A percentile compares a stretch with the other conserved stretches of the same genome.
Conservation (phyloP, 35 echinoderm and acorn worm species). For the Ophioderma brevispina region DNA sequence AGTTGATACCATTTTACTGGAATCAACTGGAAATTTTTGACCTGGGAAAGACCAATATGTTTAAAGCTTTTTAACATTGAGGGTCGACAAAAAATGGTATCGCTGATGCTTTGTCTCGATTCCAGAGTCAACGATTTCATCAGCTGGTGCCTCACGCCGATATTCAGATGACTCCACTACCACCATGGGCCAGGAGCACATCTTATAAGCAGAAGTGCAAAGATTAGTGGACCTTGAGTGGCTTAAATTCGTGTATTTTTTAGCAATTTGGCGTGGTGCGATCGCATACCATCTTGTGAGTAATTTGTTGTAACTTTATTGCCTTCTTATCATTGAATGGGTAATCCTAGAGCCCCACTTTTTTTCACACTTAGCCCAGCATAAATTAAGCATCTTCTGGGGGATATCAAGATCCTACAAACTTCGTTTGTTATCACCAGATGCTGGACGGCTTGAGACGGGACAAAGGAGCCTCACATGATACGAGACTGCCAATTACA, state of each 20-base stretch:
- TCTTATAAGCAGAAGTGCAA: not conserved
- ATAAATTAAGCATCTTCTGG: not conserved
- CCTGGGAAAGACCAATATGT: no score
- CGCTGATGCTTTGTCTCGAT: slow-evolving; percentile 40
- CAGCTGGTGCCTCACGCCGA: not conserved
- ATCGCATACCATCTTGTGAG: not conserved
- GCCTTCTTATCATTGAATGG: not conserved
- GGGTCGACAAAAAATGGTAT: not conserved
- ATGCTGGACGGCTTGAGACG: not conserved
- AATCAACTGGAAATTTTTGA: no score
- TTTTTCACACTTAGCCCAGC: not conserved
- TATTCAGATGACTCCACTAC: not conserved
- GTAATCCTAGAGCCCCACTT: not conserved
- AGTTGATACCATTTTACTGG: no score
- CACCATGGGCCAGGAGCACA: not conserved
- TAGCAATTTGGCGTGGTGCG: not conserved
- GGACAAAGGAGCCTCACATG: not conserved
- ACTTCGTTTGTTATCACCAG: not conserved
- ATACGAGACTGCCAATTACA: slow-evolving; percentile 3
- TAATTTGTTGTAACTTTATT: not conserved
- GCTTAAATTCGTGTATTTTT: not conserved
- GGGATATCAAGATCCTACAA: not conserved
- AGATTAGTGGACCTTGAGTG: not conserved
- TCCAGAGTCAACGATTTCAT: slow-evolving; percentile 17
- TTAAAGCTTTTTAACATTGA: no score